Evolutionary conservation across 53 echinoderm and acorn worm species (phyloP), one percentile per base, ranked within the genome.

Genomic region (Holothuria leucospilota): DNA sequence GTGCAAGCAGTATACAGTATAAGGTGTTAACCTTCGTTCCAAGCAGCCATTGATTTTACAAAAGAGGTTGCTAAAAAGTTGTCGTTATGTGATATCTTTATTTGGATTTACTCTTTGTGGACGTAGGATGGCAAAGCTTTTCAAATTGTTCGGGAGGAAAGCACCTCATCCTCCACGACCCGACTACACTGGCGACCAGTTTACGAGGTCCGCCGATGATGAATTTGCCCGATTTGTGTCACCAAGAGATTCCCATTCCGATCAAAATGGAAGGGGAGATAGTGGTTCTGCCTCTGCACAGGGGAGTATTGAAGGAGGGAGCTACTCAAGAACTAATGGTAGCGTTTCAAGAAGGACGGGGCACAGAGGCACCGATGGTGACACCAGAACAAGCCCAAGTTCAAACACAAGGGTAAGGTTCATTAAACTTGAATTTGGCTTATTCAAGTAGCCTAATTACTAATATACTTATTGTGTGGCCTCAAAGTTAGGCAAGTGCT

Each of bases 121-220:
- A 39, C 40, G 63, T 81, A 92, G 56, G 51, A 90, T 90, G 92
- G 91, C 91, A 51, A 94, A 94, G 68, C 73, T 94, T 79, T 79
- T 94, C 49, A 92, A 90, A 89, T 77, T 86, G 69, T 79, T 94
- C 40, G 84, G 84, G 65, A 94, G 89, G 72, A 91, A 91, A 69
- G 89, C 92, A 20, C 94, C 94, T 59, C 89, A 94, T 46, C 94
- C 94, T 42, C 94, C 94, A 11, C 86, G 89, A 63, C 92, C 92
- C 39, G 94, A 94, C 62, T 94, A 94, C 71, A 87, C 86, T 67
- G 91, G 93, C 12, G 90, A 85, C 29, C 85, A 65, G 58, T 80
- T 79, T 34, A 88, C 88, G 39, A 65, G 86, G 64, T 73, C 94
- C n/a, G 88, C 90, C 30, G 87, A 88, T 56, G 94, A 91, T 30